These are phyloP conservation scores for Sardinella longiceps DNA, from an alignment of 2,797 vertebrate species.

Conservation along the genomic window DNA sequence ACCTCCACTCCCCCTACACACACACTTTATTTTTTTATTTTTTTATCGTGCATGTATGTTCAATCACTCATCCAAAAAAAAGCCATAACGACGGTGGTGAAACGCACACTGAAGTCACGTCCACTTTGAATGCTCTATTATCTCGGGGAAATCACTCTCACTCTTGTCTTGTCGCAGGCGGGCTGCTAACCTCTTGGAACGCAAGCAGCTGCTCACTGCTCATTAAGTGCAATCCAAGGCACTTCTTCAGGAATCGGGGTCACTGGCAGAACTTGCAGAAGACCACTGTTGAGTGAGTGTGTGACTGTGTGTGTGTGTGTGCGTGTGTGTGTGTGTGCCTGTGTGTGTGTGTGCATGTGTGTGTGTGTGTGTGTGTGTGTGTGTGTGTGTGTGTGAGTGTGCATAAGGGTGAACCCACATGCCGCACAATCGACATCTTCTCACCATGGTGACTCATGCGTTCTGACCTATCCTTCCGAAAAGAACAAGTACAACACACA, in stretches of 20 bases:
- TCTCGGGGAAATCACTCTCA: conserved; percentile 35
- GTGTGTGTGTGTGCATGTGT: not conserved
- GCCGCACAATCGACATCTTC: not conserved
- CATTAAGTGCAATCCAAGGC: conserved; percentile 21
- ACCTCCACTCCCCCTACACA: too few species aligned
- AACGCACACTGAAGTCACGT: conserved; percentile 32
- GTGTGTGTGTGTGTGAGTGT: not conserved
- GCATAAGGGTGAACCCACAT: not conserved
- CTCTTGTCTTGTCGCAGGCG: conserved; percentile 30
- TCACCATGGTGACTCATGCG: not conserved
- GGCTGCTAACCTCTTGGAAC: conserved; percentile 30
- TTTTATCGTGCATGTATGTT: not conserved
- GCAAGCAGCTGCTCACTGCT: not conserved
- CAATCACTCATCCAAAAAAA: not conserved
- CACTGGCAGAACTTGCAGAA: not conserved
- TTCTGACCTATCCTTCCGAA: not conserved
- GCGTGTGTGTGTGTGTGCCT: not conserved
- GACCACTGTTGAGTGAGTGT: not conserved
- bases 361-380: not conserved
- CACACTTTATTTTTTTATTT: too few species aligned
- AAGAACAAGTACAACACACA: not conserved
- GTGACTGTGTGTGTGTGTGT: not conserved
- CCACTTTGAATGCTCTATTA: conserved; percentile 47
- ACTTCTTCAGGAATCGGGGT: not conserved
- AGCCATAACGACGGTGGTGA: not conserved